phyloP scores from a whole-genome alignment of 2,113 vertebrate genomes.

The Nibea albiflora region DNA sequence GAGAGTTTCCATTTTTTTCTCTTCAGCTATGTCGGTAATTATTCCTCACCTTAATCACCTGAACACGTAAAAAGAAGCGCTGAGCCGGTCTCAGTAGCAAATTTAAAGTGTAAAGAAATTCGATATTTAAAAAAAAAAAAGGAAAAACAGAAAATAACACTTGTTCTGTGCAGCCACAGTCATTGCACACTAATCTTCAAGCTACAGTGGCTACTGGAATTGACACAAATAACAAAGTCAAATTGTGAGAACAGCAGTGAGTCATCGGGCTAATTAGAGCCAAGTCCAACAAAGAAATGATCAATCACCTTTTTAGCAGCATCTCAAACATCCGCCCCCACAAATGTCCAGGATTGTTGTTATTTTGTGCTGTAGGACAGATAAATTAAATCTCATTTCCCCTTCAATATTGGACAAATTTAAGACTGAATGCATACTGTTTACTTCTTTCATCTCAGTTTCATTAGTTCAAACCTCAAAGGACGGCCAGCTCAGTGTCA shows the following conservation, averaged over 20 bases:
- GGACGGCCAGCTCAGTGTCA: slow-evolving; percentile 62
- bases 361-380: slow-evolving; percentile 25
- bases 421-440: slow-evolving; percentile 50
- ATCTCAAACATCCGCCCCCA: slow-evolving; percentile 43
- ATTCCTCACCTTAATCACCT: neutral
- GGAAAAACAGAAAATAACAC: neutral
- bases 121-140: neutral
- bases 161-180: neutral
- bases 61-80: neutral
- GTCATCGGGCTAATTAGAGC: slow-evolving; percentile 53
- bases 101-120: slow-evolving; percentile 9
- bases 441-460: slow-evolving; percentile 69
- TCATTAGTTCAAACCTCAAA: slow-evolving; percentile 74
- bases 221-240: slow-evolving; percentile 37
- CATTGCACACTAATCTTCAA: slow-evolving; percentile 28
- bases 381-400: slow-evolving; percentile 22
- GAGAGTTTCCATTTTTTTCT: neutral
- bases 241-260: slow-evolving; percentile 45
- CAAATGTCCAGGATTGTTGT: slow-evolving; percentile 26
- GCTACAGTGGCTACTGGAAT: slow-evolving; percentile 14
- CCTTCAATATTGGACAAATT: slow-evolving; percentile 49
- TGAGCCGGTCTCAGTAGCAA: neutral
- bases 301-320: slow-evolving; percentile 47
- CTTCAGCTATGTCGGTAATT: slow-evolving; percentile 26
- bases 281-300: slow-evolving; percentile 51